Evolutionary conservation across 2,888 invertebrate species (phyloP).

Genomic region (Hypomecis punctinalis): DNA sequence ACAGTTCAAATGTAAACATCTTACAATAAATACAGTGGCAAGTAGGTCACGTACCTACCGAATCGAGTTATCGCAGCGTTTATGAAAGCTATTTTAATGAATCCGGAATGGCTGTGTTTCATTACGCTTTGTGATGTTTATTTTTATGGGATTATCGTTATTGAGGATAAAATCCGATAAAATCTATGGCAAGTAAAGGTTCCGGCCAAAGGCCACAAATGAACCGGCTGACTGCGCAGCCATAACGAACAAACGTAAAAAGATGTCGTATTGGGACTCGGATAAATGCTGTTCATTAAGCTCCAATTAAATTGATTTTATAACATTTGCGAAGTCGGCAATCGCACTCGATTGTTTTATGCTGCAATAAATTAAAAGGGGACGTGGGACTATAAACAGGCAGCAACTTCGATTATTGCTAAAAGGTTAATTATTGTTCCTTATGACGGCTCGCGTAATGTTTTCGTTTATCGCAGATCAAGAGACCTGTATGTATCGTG

Average conservation of each 20-base stretch:
- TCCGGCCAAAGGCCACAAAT: conserved; percentile 41
- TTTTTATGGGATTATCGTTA: conserved; percentile 18
- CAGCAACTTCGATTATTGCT: conserved; percentile 29
- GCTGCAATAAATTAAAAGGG: conserved; percentile 32
- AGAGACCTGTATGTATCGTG: not conserved
- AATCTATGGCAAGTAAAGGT: conserved; percentile 6
- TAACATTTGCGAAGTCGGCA: conserved; percentile 35
- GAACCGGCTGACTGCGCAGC: conserved; percentile 38
- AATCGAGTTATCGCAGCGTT: conserved; percentile 17
- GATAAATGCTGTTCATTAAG: conserved; percentile 50
- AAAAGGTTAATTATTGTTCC: conserved; percentile 27
- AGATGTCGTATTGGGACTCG: conserved; percentile 44
- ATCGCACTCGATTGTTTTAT: conserved; percentile 31
- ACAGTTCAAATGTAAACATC: conserved; percentile 50
- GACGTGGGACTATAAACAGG: conserved; percentile 27
- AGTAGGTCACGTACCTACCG: conserved; percentile 34
- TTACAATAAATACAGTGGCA: conserved; percentile 44
- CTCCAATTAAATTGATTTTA: conserved; percentile 51
- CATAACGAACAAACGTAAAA: conserved; percentile 41
- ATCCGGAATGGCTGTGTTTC: conserved; percentile 27
- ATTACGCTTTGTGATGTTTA: conserved; percentile 15
- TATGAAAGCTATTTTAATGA: conserved; percentile 28
- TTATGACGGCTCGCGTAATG: conserved; percentile 24
- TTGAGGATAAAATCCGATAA: conserved; percentile 18
- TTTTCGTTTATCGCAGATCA: conserved; percentile 13